phyloP scores from a whole-genome alignment of 2,888 invertebrate genomes.

The Argyra leucocephala region DNA sequence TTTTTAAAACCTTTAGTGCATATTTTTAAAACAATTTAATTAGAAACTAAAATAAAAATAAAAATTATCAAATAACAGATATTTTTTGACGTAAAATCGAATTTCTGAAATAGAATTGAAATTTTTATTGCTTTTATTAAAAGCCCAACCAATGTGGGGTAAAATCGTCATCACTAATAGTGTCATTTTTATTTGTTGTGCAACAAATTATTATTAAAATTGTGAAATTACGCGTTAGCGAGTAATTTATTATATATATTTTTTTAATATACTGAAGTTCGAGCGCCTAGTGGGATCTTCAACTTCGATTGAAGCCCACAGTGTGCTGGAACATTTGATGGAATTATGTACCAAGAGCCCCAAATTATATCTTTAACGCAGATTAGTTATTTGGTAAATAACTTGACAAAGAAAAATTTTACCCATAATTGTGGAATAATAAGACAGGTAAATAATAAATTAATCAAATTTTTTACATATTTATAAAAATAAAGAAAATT shows the following conservation, averaged over 20 bases:
- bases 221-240: not conserved
- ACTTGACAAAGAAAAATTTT: constrained; percentile 92
- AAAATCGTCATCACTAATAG: not conserved
- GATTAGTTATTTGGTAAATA: constrained; percentile 93
- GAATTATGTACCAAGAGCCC: constrained; percentile 99
- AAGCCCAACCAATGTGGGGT: constrained; percentile 6
- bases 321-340: constrained; percentile 53
- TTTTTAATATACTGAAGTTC: constrained; percentile 18
- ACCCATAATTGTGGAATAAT: constrained; percentile 82
- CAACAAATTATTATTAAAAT: constrained; percentile 2
- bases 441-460: constrained; percentile 63
- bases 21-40: not conserved
- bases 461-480: constrained; percentile 17
- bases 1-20: not conserved
- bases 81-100: not conserved
- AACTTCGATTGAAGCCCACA: constrained; percentile 68
- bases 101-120: not conserved
- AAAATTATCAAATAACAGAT: not conserved
- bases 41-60: not conserved
- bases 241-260: not conserved
- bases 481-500: not conserved
- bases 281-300: constrained; percentile 24
- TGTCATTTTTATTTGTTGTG: constrained; percentile 6
- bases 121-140: not conserved
- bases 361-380: constrained; percentile 97